Evolutionary conservation across 2,888 invertebrate species (phyloP).

Genomic region (Tortricodes alternella): DNA sequence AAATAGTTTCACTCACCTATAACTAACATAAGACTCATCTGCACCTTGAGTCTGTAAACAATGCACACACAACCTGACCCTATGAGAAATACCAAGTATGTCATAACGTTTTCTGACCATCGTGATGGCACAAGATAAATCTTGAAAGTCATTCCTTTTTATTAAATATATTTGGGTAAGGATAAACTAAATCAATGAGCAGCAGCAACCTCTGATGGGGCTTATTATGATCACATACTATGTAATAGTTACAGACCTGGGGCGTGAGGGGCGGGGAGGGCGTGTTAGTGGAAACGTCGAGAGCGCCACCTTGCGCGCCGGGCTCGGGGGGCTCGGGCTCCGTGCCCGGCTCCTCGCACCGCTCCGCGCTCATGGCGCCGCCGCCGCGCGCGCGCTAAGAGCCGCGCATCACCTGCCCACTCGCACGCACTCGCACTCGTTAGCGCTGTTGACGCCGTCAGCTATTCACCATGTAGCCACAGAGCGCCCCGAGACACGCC

Average conservation of each 20-base stretch:
- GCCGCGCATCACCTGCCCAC: constrained; percentile 51
- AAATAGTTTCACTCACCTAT: too few species aligned
- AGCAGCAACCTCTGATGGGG: too few species aligned
- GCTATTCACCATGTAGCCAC: constrained; percentile 20
- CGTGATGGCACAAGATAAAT: too few species aligned
- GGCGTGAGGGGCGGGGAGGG: constrained; percentile 54
- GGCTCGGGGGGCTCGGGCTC: constrained; percentile 41
- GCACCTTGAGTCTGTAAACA: too few species aligned
- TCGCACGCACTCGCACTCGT: constrained; percentile 39
- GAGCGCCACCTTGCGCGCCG: constrained; percentile 39
- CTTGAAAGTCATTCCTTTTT: too few species aligned
- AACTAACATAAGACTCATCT: too few species aligned
- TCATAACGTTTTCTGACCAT: too few species aligned
- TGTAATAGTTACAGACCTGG: constrained; percentile 19
- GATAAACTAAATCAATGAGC: too few species aligned
- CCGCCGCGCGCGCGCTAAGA: constrained; percentile 53
- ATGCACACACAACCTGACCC: too few species aligned
- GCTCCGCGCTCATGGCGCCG: constrained; percentile 76
- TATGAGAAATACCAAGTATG: too few species aligned
- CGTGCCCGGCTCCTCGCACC: constrained; percentile 52
- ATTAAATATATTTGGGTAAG: too few species aligned
- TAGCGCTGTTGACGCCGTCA: constrained; percentile 48
- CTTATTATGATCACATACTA: too few species aligned
- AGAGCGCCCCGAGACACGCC: constrained; percentile 19
- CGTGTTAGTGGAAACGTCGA: constrained; percentile 56